Conservation (phyloP, 1,140 invertebrate species). For the Temnothorax curvispinosus region DNA sequence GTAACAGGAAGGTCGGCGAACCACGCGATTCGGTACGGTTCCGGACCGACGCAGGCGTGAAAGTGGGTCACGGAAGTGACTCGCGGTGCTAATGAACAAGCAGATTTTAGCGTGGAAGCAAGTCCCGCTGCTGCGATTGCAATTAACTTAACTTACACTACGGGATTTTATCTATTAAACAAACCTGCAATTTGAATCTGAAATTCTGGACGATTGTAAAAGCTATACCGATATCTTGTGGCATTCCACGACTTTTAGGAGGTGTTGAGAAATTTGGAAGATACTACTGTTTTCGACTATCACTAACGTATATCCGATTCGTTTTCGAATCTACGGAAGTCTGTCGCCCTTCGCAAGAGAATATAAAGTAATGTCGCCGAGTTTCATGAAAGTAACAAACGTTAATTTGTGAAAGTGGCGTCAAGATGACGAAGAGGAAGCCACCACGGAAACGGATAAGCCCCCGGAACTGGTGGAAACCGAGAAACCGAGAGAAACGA, state of each 20-base stretch:
- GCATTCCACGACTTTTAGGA: not conserved
- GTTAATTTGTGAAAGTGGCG: slow-evolving; percentile 64
- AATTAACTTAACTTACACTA: not conserved
- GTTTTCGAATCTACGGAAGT: not conserved
- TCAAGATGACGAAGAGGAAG: slow-evolving; percentile 77
- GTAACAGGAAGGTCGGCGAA: slow-evolving; percentile 28
- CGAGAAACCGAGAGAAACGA: slow-evolving; percentile 74
- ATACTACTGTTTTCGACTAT: not conserved
- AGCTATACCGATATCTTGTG: not conserved
- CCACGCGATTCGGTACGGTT: slow-evolving; percentile 23
- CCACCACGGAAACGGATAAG: slow-evolving; percentile 66
- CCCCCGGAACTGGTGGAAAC: slow-evolving; percentile 72
- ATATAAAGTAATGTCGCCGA: slow-evolving; percentile 10
- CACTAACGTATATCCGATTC: not conserved
- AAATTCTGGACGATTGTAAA: not conserved
- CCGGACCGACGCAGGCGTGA: slow-evolving; percentile 42
- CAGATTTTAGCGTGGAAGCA: slow-evolving; percentile 53
- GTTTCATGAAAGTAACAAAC: slow-evolving; percentile 14
- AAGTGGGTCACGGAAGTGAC: slow-evolving; percentile 56
- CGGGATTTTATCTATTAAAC: not conserved
- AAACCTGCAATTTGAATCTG: not conserved
- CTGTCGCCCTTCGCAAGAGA: slow-evolving; percentile 49
- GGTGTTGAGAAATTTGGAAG: not conserved
- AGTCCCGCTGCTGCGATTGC: not conserved
- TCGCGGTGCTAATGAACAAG: slow-evolving; percentile 30